Conservation (phyloP, 2,797 vertebrate genomes). For the Propithecus deckenii region DNA sequence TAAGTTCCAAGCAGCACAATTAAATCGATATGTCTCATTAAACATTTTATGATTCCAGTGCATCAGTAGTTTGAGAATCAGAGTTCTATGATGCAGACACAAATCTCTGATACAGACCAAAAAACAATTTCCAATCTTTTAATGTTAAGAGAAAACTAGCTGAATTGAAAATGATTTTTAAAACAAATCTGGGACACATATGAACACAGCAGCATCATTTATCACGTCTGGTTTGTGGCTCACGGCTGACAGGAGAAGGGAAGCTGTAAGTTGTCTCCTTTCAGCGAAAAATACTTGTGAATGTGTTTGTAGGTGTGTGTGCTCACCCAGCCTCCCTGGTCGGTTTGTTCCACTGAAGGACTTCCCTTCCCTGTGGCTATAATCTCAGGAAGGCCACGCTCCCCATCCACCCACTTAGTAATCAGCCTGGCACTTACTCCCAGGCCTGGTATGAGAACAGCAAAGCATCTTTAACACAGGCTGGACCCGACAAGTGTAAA, state of each 20-base stretch:
- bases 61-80: conserved; percentile 65
- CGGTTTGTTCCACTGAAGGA: neutral
- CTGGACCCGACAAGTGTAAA: neutral
- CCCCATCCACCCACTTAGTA: no score
- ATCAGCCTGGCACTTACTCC: neutral
- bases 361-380: neutral
- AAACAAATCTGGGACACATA: conserved; percentile 62
- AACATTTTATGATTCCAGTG: conserved; percentile 61
- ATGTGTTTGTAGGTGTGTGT: neutral
- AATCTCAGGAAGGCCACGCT: neutral
- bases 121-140: conserved; percentile 74
- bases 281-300: neutral
- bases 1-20: conserved; percentile 65
- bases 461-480: neutral
- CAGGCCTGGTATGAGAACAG: neutral
- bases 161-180: conserved; percentile 61
- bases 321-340: neutral
- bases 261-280: neutral
- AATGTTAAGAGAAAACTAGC: conserved; percentile 64
- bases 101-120: conserved; percentile 70
- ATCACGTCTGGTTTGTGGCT: neutral
- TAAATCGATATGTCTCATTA: conserved; percentile 76
- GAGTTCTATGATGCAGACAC: conserved; percentile 11
- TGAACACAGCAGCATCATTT: neutral
- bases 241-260: neutral